Evolutionary conservation across 1,140 invertebrate species (phyloP).

Genomic region (Lepidurus arcticus): DNA sequence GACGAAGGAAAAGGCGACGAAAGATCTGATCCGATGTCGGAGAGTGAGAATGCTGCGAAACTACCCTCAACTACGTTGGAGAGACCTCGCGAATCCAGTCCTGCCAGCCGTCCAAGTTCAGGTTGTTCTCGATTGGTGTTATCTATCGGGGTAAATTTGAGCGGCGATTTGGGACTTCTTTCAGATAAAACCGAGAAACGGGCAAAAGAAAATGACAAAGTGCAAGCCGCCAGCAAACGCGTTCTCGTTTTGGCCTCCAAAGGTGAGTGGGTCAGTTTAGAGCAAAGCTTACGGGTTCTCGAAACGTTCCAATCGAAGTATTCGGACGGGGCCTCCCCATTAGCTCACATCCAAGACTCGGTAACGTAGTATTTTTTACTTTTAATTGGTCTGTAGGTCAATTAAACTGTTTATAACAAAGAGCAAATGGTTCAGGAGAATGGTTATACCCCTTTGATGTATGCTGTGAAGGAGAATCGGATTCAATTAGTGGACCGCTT

Average conservation of each 20-base stretch:
- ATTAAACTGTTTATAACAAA: not conserved
- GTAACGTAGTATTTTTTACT: not conserved
- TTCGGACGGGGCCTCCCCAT: not conserved
- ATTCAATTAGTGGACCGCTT: slow-evolving; percentile 80
- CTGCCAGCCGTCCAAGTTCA: not conserved
- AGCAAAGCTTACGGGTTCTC: slow-evolving; percentile 27
- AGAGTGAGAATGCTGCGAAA: not conserved
- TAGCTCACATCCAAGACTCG: not conserved
- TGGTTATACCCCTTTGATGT: slow-evolving; percentile 91
- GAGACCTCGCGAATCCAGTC: not conserved
- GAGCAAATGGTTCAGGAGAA: slow-evolving; percentile 55
- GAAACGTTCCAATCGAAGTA: slow-evolving; percentile 20
- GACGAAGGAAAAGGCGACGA: not conserved
- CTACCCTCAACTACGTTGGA: not conserved
- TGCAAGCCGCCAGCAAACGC: slow-evolving; percentile 33
- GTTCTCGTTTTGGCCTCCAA: slow-evolving; percentile 33
- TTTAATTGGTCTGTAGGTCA: not conserved
- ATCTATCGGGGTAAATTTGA: not conserved
- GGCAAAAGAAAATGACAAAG: slow-evolving; percentile 24
- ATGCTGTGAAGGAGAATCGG: slow-evolving; percentile 88
- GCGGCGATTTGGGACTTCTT: not conserved
- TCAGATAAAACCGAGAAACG: not conserved
- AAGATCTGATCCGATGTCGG: not conserved
- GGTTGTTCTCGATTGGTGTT: not conserved
- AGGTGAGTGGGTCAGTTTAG: slow-evolving; percentile 29